Conservation (phyloP, 2,797 vertebrate genomes). For the Ammospiza maritima region DNA sequence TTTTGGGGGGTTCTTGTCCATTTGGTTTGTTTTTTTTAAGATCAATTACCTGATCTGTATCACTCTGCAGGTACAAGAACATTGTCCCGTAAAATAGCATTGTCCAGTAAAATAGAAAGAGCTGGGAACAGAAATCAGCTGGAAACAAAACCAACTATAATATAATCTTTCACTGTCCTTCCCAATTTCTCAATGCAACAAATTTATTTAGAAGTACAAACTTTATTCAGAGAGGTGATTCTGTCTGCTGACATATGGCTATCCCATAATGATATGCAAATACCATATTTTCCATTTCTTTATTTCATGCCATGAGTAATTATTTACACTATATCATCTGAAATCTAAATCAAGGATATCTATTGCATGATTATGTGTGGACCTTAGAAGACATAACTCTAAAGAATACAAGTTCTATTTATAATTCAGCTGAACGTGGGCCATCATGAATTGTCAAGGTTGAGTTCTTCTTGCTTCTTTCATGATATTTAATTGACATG, state of each 20-base stretch:
- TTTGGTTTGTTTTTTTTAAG: not conserved
- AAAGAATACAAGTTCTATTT: not conserved
- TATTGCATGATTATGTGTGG: not conserved
- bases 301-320: not conserved
- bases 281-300: not conserved
- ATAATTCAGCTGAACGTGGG: not conserved
- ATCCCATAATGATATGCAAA: not conserved
- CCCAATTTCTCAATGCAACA: not conserved
- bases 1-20: not conserved
- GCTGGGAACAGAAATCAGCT: not conserved
- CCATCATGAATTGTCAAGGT: conserved; percentile 30
- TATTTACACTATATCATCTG: not conserved
- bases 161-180: not conserved
- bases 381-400: not conserved
- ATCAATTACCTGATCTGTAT: not conserved
- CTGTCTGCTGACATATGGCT: not conserved
- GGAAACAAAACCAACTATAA: not conserved
- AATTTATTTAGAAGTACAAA: not conserved
- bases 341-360: not conserved
- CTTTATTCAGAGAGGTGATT: not conserved
- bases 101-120: not conserved
- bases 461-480: conserved; percentile 10
- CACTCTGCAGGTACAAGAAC: not conserved
- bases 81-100: not conserved
- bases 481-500: not conserved